Percentiles rank a stretch among this genome's conserved stretches.
These are phyloP conservation scores for Pachymerium ferrugineum DNA, from an alignment of 2,888 invertebrate species.

Conservation along the genomic window DNA sequence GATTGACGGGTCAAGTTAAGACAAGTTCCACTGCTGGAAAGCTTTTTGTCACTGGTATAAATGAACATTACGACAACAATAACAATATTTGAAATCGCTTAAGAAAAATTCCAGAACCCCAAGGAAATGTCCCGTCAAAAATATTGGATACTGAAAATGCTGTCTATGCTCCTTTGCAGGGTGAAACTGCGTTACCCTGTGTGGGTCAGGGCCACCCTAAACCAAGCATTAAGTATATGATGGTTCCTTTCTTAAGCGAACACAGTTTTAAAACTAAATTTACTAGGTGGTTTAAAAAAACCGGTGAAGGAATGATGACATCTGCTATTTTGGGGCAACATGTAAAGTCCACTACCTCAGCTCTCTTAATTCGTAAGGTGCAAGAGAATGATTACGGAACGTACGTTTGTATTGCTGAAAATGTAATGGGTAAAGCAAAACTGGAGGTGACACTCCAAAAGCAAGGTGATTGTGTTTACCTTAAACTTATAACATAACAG, in stretches of 20 bases:
- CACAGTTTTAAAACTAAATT: too few relatives aligned
- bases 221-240: not conserved
- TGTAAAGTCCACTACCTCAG: not conserved
- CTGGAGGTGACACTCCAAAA: not conserved
- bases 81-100: not conserved
- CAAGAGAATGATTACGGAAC: not conserved
- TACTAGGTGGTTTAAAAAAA: not conserved
- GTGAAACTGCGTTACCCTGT: not conserved
- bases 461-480: not conserved
- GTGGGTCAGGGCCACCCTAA: not conserved
- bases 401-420: not conserved
- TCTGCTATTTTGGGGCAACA: not conserved
- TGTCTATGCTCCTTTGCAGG: not conserved
- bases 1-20: not conserved
- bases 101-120: not conserved
- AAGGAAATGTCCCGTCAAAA: not conserved
- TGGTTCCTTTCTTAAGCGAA: not conserved
- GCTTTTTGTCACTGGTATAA: not conserved
- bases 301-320: not conserved
- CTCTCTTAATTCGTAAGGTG: not conserved
- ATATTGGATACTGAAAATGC: not conserved
- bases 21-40: not conserved
- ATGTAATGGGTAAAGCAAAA: not conserved
- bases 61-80: not conserved
- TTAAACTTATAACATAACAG: not conserved